Conservation (phyloP, 2,888 invertebrate species). For the Hirtodrosophila trivittata region DNA sequence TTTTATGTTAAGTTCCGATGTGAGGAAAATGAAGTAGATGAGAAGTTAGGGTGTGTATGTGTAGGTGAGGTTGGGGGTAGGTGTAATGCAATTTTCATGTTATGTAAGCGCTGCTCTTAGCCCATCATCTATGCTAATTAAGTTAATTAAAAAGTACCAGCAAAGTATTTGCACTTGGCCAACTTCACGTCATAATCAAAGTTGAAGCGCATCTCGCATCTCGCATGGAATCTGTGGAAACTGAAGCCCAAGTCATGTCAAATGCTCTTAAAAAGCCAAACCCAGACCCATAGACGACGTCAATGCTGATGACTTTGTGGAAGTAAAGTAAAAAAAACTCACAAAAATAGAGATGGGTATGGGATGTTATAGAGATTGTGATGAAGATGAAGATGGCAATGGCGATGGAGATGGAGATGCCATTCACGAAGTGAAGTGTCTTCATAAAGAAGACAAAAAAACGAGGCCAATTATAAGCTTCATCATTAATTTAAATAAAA, state of each 20-base stretch:
- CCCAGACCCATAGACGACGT: slow-evolving; percentile 11
- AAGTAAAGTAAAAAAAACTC: too few relatives aligned
- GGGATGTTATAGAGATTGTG: slow-evolving; percentile 25
- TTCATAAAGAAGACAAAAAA: slow-evolving; percentile 42
- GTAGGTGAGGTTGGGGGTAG: not conserved
- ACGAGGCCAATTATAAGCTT: slow-evolving; percentile 75
- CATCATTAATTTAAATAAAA: slow-evolving; percentile 78
- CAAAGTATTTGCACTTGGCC: slow-evolving; percentile 77
- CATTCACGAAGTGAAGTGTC: slow-evolving; percentile 52
- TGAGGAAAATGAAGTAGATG: not conserved
- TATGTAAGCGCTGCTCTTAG: slow-evolving; percentile 71
- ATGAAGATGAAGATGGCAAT: slow-evolving; percentile 16
- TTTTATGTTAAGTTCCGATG: too few relatives aligned
- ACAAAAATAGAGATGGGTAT: slow-evolving; percentile 28
- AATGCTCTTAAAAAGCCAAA: slow-evolving; percentile 70
- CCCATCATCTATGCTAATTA: slow-evolving; percentile 75
- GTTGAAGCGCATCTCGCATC: slow-evolving; percentile 66
- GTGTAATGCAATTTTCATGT: slow-evolving; percentile 75
- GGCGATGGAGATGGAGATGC: slow-evolving; percentile 24
- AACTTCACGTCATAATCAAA: slow-evolving; percentile 77
- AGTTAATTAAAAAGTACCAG: slow-evolving; percentile 76
- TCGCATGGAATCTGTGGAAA: slow-evolving; percentile 44
- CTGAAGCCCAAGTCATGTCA: slow-evolving; percentile 73
- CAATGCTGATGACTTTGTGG: slow-evolving; percentile 35
- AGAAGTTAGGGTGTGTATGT: too few relatives aligned